Conservation (phyloP, 2,797 vertebrate genomes). For the Paratrypauchen microcephalus region DNA sequence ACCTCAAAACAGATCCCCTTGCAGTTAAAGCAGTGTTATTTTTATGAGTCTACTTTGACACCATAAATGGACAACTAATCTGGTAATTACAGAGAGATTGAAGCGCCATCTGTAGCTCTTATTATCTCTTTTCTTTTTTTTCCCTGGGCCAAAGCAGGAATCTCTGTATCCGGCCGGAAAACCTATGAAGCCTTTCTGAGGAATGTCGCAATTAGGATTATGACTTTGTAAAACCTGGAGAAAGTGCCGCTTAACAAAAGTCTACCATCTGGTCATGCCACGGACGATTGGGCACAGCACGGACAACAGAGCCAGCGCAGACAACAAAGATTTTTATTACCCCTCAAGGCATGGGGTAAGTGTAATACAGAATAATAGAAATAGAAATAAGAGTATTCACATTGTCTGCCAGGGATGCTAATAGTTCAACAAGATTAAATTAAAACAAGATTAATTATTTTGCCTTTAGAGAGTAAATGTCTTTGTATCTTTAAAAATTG, state of each 20-base stretch:
- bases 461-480: not conserved
- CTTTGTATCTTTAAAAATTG: too few relatives aligned
- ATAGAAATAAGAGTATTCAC: slow-evolving; percentile 36
- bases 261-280: slow-evolving; percentile 70
- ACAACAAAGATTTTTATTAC: slow-evolving; percentile 57
- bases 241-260: slow-evolving; percentile 69
- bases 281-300: slow-evolving; percentile 66
- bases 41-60: slow-evolving; percentile 38
- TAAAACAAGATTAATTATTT: not conserved
- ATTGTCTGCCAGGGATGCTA: slow-evolving; percentile 13
- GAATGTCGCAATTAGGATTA: slow-evolving; percentile 69
- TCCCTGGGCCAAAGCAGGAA: slow-evolving; percentile 27
- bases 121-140: slow-evolving; percentile 46
- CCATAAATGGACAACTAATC: slow-evolving; percentile 49
- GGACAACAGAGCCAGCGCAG: slow-evolving; percentile 43
- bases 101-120: slow-evolving; percentile 57
- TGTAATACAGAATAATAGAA: slow-evolving; percentile 38
- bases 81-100: slow-evolving; percentile 46
- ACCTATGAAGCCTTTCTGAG: slow-evolving; percentile 63
- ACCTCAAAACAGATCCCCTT: slow-evolving; percentile 1
- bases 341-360: slow-evolving; percentile 35
- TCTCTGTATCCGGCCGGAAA: slow-evolving; percentile 45
- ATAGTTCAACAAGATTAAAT: slow-evolving; percentile 14
- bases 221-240: slow-evolving; percentile 67
- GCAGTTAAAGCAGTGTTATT: slow-evolving; percentile 19